Conservation (phyloP, 2,888 invertebrate species). For the Acleris literana region DNA sequence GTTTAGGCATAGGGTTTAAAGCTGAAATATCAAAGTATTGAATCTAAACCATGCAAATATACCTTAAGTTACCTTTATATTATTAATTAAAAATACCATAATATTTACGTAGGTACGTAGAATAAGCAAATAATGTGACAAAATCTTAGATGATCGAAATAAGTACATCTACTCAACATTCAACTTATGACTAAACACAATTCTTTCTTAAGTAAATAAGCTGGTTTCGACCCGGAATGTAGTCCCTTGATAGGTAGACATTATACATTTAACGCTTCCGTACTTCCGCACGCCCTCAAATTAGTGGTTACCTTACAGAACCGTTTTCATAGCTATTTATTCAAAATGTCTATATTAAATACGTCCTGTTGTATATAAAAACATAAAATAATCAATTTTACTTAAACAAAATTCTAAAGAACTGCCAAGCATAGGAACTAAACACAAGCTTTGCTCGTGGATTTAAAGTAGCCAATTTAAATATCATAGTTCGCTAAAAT, state of each 20-base stretch:
- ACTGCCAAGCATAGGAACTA: constrained; percentile 77
- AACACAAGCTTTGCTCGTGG: constrained; percentile 80
- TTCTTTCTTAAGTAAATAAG: constrained; percentile 18
- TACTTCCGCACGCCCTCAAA: constrained; percentile 31
- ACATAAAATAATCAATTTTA: constrained; percentile 44
- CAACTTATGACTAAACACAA: constrained; percentile 28
- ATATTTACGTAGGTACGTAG: constrained; percentile 18
- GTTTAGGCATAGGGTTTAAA: constrained; percentile 9
- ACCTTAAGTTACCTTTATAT: constrained; percentile 17
- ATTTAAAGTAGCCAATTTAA: constrained; percentile 53
- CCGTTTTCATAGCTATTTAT: no score
- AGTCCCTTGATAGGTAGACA: neutral
- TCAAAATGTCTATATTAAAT: no score
- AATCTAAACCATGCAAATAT: constrained; percentile 32
- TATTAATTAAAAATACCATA: constrained; percentile 26
- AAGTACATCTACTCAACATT: constrained; percentile 20
- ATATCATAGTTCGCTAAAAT: constrained; percentile 49
- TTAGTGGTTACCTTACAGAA: no score
- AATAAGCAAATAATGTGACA: constrained; percentile 26
- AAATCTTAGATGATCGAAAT: constrained; percentile 29
- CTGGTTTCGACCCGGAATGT: constrained; percentile 1
- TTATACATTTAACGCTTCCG: constrained; percentile 1
- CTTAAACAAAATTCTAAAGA: constrained; percentile 49
- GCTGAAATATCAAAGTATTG: constrained; percentile 27
- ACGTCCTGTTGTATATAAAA: constrained; percentile 37